Evolutionary conservation across 2,113 vertebrate species (phyloP).

Genomic region (Pygathrix nemaeus): DNA sequence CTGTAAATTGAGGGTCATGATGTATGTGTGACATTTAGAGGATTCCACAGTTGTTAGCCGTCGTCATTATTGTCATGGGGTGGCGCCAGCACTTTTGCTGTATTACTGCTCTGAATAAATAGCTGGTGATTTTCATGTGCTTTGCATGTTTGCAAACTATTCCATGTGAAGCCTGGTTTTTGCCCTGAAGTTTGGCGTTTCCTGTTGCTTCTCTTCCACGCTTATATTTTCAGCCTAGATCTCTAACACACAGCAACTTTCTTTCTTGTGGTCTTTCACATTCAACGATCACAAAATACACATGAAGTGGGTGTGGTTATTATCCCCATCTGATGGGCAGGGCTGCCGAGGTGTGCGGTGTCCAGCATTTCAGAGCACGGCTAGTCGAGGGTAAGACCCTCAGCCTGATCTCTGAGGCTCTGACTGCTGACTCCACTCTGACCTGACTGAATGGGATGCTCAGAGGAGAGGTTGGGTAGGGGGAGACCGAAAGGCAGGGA

Average conservation of each 20-base stretch:
- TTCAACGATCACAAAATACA: not conserved
- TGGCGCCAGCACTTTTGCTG: not conserved
- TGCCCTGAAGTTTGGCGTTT: not conserved
- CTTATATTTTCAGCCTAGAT: not conserved
- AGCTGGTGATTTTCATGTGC: not conserved
- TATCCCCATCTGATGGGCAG: not conserved
- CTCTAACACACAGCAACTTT: not conserved
- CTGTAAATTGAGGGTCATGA: not conserved
- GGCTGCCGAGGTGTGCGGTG: not conserved
- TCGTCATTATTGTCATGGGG: too few relatives aligned
- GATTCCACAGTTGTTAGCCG: accelerated
- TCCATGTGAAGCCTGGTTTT: not conserved
- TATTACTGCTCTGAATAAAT: not conserved
- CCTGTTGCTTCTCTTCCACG: not conserved
- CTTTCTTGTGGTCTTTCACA: not conserved
- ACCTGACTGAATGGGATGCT: accelerated
- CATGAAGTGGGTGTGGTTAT: too few relatives aligned
- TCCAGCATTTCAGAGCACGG: not conserved
- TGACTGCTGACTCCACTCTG: not conserved
- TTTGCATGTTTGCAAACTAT: not conserved
- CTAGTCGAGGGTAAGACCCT: accelerated
- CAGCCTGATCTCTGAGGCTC: not conserved
- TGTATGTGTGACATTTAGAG: accelerated
- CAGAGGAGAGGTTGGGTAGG: accelerated
- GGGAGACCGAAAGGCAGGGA: not conserved